Percentiles rank a stretch among this genome's conserved stretches.
Conservation (phyloP, 2,113 vertebrate species). For the Lethenteron camtschaticum region DNA sequence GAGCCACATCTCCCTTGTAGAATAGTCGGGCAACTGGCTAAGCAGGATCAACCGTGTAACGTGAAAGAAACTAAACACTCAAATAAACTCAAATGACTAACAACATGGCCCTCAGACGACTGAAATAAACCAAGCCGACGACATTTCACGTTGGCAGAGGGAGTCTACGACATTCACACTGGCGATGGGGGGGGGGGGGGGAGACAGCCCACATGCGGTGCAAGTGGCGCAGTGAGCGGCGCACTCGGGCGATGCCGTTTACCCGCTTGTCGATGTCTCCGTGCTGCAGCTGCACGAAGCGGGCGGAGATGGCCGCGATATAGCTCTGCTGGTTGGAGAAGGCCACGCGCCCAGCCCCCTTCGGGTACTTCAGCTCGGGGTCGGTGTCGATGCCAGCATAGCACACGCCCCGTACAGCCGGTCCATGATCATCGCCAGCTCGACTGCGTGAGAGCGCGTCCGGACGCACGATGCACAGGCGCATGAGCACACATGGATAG, state of each 20-base stretch:
- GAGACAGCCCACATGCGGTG: no score
- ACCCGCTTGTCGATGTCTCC: conserved; percentile 99
- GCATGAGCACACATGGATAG: no score
- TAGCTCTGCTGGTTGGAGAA: conserved; percentile 99
- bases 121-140: not conserved
- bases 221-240: no score
- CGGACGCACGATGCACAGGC: no score
- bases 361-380: conserved; percentile 95
- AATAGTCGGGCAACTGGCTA: no score
- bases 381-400: conserved; percentile 97
- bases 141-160: not conserved
- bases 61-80: no score
- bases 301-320: conserved; percentile 97
- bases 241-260: conserved; percentile 16
- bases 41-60: no score
- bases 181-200: not conserved
- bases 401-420: conserved; percentile 93
- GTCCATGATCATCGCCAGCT: conserved; percentile 99
- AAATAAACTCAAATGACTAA: no score
- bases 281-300: conserved; percentile 98
- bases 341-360: conserved; percentile 85
- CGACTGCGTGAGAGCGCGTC: conserved; percentile 31
- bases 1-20: no score
- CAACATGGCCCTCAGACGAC: not conserved
- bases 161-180: not conserved